These are phyloP conservation scores for Corythornis cristatus DNA, from an alignment of 2,113 vertebrate genomes.

Conservation along the genomic window DNA sequence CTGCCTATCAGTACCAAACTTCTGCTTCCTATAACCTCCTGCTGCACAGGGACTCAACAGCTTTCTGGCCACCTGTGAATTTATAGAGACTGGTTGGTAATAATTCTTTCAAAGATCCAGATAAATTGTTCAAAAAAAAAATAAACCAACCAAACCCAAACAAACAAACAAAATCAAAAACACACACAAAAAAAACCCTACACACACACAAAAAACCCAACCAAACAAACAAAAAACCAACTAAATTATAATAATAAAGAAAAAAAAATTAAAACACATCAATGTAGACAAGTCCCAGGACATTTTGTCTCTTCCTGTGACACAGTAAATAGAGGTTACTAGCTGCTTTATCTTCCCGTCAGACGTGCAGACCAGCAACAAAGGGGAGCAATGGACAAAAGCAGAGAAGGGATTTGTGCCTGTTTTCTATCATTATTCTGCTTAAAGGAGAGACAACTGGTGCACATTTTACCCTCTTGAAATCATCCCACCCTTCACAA, in stretches of 20 bases:
- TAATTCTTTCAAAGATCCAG: not conserved
- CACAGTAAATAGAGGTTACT: not conserved
- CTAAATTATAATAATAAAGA: no score
- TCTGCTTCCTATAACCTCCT: not conserved
- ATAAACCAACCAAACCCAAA: no score
- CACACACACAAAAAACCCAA: no score
- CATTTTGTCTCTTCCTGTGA: not conserved
- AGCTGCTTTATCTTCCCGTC: not conserved
- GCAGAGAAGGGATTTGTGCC: not conserved
- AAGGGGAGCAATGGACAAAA: not conserved
- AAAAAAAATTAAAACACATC: not conserved
- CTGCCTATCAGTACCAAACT: not conserved
- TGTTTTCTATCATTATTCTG: not conserved
- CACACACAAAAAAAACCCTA: no score
- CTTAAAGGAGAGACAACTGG: not conserved
- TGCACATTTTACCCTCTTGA: not conserved
- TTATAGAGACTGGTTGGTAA: not conserved
- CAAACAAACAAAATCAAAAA: no score
- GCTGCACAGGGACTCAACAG: not conserved
- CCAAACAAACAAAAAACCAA: accelerated
- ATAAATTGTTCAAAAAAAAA: not conserved
- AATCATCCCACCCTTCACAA: not conserved
- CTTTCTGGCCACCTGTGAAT: not conserved
- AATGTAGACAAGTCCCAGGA: not conserved
- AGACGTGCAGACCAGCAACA: not conserved